phyloP scores from a whole-genome alignment of 2,113 vertebrate species.

The Fulmarus glacialis region DNA sequence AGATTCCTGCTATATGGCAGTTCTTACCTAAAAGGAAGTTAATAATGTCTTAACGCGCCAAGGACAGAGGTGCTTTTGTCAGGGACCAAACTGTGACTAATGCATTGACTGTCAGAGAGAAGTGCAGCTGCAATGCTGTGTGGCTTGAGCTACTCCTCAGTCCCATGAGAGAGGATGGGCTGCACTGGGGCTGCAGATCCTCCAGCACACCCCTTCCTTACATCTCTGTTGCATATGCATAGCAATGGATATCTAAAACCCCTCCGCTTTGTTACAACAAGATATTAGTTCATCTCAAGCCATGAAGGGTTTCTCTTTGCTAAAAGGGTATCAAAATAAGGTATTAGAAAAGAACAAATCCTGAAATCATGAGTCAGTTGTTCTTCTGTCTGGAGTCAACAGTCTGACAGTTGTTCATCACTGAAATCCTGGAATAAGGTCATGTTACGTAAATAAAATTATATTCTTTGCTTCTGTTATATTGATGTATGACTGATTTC shows the following conservation, averaged over 20 bases:
- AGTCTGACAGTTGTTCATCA: not conserved
- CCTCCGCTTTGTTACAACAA: not conserved
- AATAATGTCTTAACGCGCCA: not conserved
- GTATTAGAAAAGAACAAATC: not conserved
- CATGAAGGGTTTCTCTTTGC: not conserved
- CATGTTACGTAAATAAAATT: not conserved
- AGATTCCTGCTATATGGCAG: not conserved
- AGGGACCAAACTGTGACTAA: not conserved
- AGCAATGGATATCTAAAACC: not conserved
- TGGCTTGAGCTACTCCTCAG: not conserved
- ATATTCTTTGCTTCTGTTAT: not conserved
- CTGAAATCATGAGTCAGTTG: not conserved
- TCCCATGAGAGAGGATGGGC: not conserved
- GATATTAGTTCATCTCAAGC: not conserved
- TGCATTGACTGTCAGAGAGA: not conserved
- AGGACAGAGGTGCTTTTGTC: not conserved
- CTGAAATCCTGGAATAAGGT: not conserved
- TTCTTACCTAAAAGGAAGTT: not conserved
- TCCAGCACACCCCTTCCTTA: not conserved
- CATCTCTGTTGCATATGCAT: not conserved
- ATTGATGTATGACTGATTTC: not conserved
- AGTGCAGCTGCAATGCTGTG: not conserved
- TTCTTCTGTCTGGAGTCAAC: not conserved
- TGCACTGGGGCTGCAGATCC: accelerated
- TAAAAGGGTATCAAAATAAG: not conserved